Percentiles rank a stretch among this genome's conserved stretches.
These are phyloP conservation scores for Anthrax anthrax DNA, from an alignment of 2,888 invertebrate genomes.

Conservation along the genomic window DNA sequence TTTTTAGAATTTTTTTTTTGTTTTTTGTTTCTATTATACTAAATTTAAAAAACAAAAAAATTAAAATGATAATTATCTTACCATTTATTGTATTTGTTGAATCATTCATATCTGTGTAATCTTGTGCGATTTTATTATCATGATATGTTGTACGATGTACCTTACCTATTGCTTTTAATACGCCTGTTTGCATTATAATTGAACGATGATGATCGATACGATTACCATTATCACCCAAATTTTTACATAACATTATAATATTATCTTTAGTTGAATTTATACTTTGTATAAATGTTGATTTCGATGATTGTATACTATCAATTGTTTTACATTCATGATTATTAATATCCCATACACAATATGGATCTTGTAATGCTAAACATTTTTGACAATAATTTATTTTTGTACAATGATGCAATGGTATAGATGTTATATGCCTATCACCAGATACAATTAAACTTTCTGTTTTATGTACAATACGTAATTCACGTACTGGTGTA, in stretches of 20 bases:
- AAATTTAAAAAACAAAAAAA: too few species aligned
- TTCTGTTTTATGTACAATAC: conserved; percentile 58
- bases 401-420: conserved; percentile 69
- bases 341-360: conserved; percentile 88
- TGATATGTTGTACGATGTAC: neutral
- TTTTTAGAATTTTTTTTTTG: too few species aligned
- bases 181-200: conserved; percentile 14
- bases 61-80: too few species aligned
- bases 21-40: too few species aligned
- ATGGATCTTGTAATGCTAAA: conserved; percentile 86
- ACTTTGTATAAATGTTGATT: conserved; percentile 19
- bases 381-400: conserved; percentile 59
- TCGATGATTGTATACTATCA: conserved; percentile 14
- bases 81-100: conserved; percentile 24
- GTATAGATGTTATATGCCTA: conserved; percentile 70
- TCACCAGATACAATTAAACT: conserved; percentile 80
- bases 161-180: conserved; percentile 15
- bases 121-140: conserved; percentile 26
- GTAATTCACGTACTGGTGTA: conserved; percentile 59
- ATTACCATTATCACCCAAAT: conserved; percentile 16
- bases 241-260: conserved; percentile 24
- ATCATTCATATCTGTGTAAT: conserved; percentile 26
- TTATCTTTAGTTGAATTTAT: conserved; percentile 28
- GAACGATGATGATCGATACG: conserved; percentile 11
- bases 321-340: conserved; percentile 39